Evolutionary conservation across 2,888 invertebrate species (phyloP), one percentile per base, ranked within the genome.

Genomic region (Metopia argyrocephala): DNA sequence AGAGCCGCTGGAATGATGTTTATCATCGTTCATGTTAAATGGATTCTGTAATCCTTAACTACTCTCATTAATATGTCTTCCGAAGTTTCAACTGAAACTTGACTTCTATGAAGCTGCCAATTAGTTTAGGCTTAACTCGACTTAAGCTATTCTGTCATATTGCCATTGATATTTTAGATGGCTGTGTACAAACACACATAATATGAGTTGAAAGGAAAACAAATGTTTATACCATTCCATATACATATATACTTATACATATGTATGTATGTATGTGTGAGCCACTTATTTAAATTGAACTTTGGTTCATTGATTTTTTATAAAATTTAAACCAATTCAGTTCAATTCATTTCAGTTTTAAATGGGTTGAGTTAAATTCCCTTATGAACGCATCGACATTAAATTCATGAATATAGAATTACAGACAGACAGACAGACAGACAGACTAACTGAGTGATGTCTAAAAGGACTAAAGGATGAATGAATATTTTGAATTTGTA

Each of bases 271-370:
- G 54, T 50, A 21, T 52, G 70, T 73, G 64, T 75, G 62, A 75
- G 71, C 56, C 75, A 79, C 65, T 76, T 61, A 76, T 76, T 71
- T 71, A 76, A 79, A 76, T 79, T 79, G 75, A 76, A 76, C 71
- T 79, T 76, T 79, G 70, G 56, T 76, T 79, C 76, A 79, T 71
- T 76, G 76, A 79, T 79, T 79, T 65, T n/a, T 64, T 54, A 64
- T 46, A 70, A 79, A 70, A 74, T 78, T 65, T 54, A 73, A 62
- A 59, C 38, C 71, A 69, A 76, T 70, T 50, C 61, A 76, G 25
- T 76, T 69, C 46, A 79, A 75, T 66, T 75, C 54, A 75, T 62
- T 46, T 31, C 61, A 12, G 38, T 38, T 9, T 38, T 3, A n/a
- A n/a, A n/a, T n/a, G n/a, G n/a, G 38, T 38, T 38, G 12, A 9